A percentile compares a stretch with the other conserved stretches of the same genome.
These are phyloP conservation scores for Drosophila percnosoma DNA, from an alignment of 2,888 invertebrate genomes.

Conservation along the genomic window DNA sequence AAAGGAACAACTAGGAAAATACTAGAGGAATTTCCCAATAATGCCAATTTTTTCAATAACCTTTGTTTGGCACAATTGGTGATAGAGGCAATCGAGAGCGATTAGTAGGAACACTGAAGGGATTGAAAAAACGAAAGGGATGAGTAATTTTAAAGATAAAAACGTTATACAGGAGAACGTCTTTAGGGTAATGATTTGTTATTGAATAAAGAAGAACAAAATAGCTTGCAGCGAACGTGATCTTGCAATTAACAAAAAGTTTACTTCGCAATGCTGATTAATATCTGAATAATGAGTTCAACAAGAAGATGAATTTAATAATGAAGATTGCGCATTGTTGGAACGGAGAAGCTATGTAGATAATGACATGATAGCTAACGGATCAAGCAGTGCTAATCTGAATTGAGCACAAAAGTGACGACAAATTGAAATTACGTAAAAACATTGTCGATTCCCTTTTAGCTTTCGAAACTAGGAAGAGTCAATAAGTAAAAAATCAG, in stretches of 20 bases:
- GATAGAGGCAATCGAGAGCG: neutral
- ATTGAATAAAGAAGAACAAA: neutral
- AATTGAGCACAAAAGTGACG: neutral
- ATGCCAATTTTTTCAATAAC: neutral
- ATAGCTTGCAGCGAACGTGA: neutral
- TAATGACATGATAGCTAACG: neutral
- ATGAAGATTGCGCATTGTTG: neutral
- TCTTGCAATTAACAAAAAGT: neutral
- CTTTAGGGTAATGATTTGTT: neutral
- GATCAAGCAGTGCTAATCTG: neutral
- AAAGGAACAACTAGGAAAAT: neutral
- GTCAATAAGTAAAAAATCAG: neutral
- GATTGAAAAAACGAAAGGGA: neutral
- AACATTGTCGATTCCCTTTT: neutral
- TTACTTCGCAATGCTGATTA: neutral
- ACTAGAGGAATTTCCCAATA: neutral
- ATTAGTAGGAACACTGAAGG: neutral
- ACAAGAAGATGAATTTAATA: neutral
- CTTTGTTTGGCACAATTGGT: neutral
- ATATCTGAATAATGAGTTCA: neutral
- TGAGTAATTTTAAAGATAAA: neutral
- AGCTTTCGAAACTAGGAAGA: too few species aligned
- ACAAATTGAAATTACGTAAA: neutral
- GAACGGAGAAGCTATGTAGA: neutral
- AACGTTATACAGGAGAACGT: neutral